These are phyloP conservation scores for Drosophila fulvimacula DNA, from an alignment of 2,888 invertebrate species.

Conservation along the genomic window DNA sequence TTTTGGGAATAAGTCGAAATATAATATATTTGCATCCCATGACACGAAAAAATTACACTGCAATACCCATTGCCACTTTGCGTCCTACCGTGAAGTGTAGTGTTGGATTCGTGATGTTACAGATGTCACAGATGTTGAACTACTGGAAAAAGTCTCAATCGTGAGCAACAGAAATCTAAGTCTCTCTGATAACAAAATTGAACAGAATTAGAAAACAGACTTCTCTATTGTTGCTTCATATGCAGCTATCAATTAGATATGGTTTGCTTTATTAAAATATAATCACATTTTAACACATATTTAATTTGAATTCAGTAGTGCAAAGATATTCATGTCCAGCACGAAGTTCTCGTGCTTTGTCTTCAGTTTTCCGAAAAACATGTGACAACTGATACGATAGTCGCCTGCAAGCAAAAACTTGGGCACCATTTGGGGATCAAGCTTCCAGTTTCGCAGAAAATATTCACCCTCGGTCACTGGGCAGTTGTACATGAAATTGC, in stretches of 20 bases:
- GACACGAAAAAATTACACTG: too few relatives aligned
- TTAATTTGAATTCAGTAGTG: slow-evolving; percentile 20
- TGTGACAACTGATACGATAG: slow-evolving; percentile 50
- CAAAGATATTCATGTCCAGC: slow-evolving; percentile 49
- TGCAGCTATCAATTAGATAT: not conserved
- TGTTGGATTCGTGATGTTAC: too few relatives aligned
- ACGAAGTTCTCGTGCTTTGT: slow-evolving; percentile 56
- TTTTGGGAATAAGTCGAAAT: too few relatives aligned
- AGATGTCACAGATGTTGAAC: too few relatives aligned
- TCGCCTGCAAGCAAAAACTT: slow-evolving; percentile 56
- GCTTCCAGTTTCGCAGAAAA: slow-evolving; percentile 50
- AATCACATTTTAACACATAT: not conserved
- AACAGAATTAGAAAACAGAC: too few relatives aligned
- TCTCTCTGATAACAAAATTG: too few relatives aligned
- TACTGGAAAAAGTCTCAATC: too few relatives aligned
- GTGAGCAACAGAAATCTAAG: too few relatives aligned
- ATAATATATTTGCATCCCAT: too few relatives aligned
- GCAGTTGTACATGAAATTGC: slow-evolving; percentile 72
- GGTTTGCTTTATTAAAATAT: not conserved
- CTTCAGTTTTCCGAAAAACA: slow-evolving; percentile 63
- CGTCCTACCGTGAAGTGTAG: too few relatives aligned
- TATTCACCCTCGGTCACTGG: slow-evolving; percentile 59
- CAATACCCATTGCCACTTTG: too few relatives aligned
- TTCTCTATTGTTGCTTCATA: too few relatives aligned
- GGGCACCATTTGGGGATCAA: slow-evolving; percentile 50